phyloP scores from a whole-genome alignment of 2,888 invertebrate species.

The Orchesella flavescens region DNA sequence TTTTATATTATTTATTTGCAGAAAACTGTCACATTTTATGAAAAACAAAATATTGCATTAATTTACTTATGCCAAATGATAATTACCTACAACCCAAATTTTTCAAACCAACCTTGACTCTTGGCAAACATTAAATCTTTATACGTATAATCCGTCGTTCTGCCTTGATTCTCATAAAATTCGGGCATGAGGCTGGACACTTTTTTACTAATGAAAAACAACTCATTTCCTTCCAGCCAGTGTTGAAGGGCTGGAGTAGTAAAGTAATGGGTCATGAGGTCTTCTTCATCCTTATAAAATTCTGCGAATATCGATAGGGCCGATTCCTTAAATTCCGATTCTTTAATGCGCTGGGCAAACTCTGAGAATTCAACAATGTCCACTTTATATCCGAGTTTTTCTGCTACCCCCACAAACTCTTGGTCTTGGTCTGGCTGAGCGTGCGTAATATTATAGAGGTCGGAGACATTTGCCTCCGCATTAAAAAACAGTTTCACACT shows the following conservation, averaged over 20 bases:
- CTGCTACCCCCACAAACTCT: background rate
- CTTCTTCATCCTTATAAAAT: background rate
- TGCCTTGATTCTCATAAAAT: background rate
- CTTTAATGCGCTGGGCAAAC: background rate
- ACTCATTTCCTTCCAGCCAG: slow-evolving; percentile 1
- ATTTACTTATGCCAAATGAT: too few species aligned
- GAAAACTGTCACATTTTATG: too few species aligned
- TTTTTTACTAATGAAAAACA: background rate
- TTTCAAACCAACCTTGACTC: background rate
- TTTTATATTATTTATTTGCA: too few species aligned
- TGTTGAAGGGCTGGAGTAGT: background rate
- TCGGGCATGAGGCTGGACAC: background rate
- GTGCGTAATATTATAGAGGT: background rate
- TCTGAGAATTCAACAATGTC: background rate
- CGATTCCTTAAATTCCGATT: background rate
- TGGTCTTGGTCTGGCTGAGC: background rate
- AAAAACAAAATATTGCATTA: too few species aligned
- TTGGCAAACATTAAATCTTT: slow-evolving; percentile 1
- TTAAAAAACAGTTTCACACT: background rate
- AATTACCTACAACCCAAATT: background rate
- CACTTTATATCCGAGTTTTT: background rate
- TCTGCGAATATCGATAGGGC: background rate
- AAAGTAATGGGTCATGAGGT: background rate
- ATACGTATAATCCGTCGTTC: background rate
- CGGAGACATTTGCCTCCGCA: background rate